Percentiles rank a stretch among this genome's conserved stretches.
These are phyloP conservation scores for Parotocinclus haroldoi DNA, from an alignment of 2,797 vertebrate genomes.

Conservation along the genomic window DNA sequence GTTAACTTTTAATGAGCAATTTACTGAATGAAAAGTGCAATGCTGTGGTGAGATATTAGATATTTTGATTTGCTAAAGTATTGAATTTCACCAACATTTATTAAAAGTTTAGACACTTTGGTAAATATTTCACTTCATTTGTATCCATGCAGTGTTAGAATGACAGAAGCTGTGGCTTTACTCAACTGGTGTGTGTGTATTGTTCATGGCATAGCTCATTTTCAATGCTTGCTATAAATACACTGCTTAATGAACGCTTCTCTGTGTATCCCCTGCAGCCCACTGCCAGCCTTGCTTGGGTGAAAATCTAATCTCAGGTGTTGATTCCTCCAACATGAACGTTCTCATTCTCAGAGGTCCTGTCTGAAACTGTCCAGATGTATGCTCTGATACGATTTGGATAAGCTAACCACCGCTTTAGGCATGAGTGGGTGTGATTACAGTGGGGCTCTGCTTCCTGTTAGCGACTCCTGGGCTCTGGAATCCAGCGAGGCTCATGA, in stretches of 20 bases:
- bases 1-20: too few relatives aligned
- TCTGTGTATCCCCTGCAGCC: conserved; percentile 3
- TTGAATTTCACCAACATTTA: too few relatives aligned
- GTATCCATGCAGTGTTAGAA: too few relatives aligned
- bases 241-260: background rate
- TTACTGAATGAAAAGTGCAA: too few relatives aligned
- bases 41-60: too few relatives aligned
- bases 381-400: conserved; percentile 19
- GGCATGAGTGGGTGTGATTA: conserved; percentile 14
- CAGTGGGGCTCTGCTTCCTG: background rate
- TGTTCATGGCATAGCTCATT: background rate
- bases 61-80: too few relatives aligned
- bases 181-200: too few relatives aligned
- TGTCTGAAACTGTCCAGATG: conserved; percentile 24
- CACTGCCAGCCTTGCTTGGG: background rate
- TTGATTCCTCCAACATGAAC: conserved; percentile 3
- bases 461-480: conserved; percentile 11
- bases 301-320: conserved; percentile 28
- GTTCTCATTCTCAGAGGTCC: conserved; percentile 13
- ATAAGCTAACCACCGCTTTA: background rate
- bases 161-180: too few relatives aligned
- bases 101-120: too few relatives aligned
- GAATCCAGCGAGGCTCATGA: conserved; percentile 36
- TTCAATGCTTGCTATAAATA: background rate
- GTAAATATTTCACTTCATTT: too few relatives aligned